Conservation (phyloP, 2,113 vertebrate genomes). For the Anhinga anhinga region DNA sequence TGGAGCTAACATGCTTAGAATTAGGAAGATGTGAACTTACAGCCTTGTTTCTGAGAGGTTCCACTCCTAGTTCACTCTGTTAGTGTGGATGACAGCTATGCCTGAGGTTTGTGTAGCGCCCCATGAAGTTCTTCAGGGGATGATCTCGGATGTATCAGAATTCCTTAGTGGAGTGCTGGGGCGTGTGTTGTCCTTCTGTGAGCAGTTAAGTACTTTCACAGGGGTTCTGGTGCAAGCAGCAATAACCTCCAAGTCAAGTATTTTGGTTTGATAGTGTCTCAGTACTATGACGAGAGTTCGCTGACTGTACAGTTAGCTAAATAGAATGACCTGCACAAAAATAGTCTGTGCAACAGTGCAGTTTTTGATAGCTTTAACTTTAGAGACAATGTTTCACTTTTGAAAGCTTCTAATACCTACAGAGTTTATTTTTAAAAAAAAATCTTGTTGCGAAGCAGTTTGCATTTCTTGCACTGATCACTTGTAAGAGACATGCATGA, state of each 20-base stretch:
- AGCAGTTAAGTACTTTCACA: neutral
- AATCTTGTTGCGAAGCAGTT: conserved; percentile 9
- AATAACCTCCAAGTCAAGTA: neutral
- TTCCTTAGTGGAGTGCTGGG: neutral
- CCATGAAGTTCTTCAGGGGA: neutral
- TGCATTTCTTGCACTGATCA: neutral
- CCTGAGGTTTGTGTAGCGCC: neutral
- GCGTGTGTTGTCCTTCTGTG: neutral
- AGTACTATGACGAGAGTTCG: neutral
- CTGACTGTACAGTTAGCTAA: neutral
- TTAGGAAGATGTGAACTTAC: neutral
- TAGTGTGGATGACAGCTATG: neutral
- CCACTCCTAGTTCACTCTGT: neutral
- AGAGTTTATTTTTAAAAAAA: neutral
- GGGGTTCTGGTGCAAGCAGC: neutral
- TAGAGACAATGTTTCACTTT: neutral
- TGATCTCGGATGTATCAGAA: neutral
- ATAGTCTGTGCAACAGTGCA: neutral
- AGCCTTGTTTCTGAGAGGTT: neutral
- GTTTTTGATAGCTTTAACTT: neutral
- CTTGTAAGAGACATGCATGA: neutral
- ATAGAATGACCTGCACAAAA: neutral
- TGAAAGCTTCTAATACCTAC: neutral
- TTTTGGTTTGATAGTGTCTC: neutral
- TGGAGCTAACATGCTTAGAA: neutral